A percentile compares a stretch with the other conserved stretches of the same genome.
These are phyloP conservation scores for Calliphora vomitoria DNA, from an alignment of 2,888 invertebrate genomes.

Conservation along the genomic window DNA sequence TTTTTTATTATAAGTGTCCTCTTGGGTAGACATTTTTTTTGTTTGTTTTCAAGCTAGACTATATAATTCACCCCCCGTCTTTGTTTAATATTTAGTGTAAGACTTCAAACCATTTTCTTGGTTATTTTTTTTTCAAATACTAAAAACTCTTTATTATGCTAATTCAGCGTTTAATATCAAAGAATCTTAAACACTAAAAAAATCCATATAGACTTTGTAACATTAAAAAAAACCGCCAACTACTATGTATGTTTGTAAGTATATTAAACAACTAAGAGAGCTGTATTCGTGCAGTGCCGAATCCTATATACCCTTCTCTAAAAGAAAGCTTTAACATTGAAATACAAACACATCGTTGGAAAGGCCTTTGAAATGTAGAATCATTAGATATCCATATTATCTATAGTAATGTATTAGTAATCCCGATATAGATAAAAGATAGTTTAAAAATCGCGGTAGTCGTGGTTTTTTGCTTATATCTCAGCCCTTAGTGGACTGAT, in stretches of 20 bases:
- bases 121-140: background rate
- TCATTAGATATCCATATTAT: no score
- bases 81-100: background rate
- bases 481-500: no score
- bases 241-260: background rate
- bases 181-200: conserved; percentile 20
- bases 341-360: no score
- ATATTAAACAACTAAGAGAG: background rate
- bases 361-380: no score
- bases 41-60: background rate
- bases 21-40: background rate
- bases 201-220: conserved; percentile 12
- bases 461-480: no score
- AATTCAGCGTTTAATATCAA: conserved; percentile 36
- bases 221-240: background rate
- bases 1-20: background rate
- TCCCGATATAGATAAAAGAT: no score
- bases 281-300: no score
- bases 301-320: no score
- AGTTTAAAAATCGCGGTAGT: no score
- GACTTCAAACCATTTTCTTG: background rate
- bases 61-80: background rate
- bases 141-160: conserved; percentile 39
- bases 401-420: no score
- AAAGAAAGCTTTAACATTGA: no score